Evolutionary conservation across 2,888 invertebrate species (phyloP), one percentile per base, ranked within the genome.

Genomic region (Lycophotia porphyrea): DNA sequence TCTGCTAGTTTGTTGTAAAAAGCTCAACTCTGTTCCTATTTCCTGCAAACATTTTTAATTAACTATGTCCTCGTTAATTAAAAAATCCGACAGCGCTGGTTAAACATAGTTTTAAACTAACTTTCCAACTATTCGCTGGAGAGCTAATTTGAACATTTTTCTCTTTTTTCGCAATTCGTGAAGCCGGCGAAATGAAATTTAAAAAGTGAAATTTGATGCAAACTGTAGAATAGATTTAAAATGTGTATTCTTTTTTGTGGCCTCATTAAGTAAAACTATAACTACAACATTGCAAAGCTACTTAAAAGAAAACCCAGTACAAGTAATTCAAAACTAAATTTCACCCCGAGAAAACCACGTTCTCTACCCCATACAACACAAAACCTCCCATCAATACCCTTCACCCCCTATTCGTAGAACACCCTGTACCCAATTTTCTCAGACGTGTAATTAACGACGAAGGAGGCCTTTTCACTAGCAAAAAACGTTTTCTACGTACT

Each of bases 401-500:
- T 60, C 75, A 61, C 42, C 21, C 58, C 13, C 27, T 24, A 49
- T 71, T 81, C 44, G 11, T 87, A 15, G 9, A 80, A 81, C 96
- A 94, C 2, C 87, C 93, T 94, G 91, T 96, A 93, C 64, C 85
- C 71, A 85, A 91, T 92, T 93, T 94, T 92, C 92, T 93, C 91
- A 91, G 92, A 91, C 92, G 90, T 92, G 95, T 96, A 96, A 96
- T 95, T 96, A 96, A 94, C 94, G 94, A 94, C 91, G 94, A 90
- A 93, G 94, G 93, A 92, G 95, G 93, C 93, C 93, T 94, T 94
- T 94, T 93, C 93, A 89, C 85, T 65, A 81, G 90, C 94, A 96
- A 96, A 96, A 96, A 96, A 95, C 93, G 91, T 90, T 88, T 87
- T 88, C 78, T 76, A 85, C 91, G 88, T 90, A 91, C 92, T 91